Evolutionary conservation across 2,888 invertebrate species (phyloP), one percentile per base, ranked within the genome.

Genomic region (Fragum fragum): DNA sequence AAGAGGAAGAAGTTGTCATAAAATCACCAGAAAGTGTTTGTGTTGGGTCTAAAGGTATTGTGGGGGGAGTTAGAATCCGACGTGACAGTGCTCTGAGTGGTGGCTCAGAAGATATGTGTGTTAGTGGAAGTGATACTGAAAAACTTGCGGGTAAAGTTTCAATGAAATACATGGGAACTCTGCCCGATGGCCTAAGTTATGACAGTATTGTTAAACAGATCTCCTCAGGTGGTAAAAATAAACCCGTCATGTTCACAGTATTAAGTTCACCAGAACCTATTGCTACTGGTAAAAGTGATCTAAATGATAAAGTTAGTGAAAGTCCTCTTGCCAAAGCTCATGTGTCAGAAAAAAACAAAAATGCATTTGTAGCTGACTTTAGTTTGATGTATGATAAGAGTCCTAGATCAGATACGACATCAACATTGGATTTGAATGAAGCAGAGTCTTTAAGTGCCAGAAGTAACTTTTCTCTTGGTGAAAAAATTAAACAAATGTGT

Each of bases 121-220:
- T 71, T 16, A 81, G 81, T 76, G 86, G 83, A 5, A 81, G 81
- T 79, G 86, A 86, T 66, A 66, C 61, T 11, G 85, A 85, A 61
- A 82, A 78, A 42, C 73, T 74, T 18, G 59, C 72, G 39, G 76
- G 73, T 1, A 81, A 63, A 55, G 82, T 88, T 1, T 88, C 87
- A 47, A 73, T 89, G 59, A 86, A 88, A 63, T 89, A 87, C 73
- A 87, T 89, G 89, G 89, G 89, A 3, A 82, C 82, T n/a, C 63
- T 89, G 9, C 84, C 87, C 1, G 79, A 82, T 7, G 83, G 82
- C 2, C 61, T 82, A 23, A 76, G 83, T 52, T 82, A 83, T 72
- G 79, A 81, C 11, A 71, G 79, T n/a, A 66, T 88, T 21, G 71
- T 85, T 14, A 79, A 79, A 70, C 83, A 86, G 52, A 70, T 88